Conservation (phyloP, 2,113 vertebrate genomes). For the Antennarius striatus region DNA sequence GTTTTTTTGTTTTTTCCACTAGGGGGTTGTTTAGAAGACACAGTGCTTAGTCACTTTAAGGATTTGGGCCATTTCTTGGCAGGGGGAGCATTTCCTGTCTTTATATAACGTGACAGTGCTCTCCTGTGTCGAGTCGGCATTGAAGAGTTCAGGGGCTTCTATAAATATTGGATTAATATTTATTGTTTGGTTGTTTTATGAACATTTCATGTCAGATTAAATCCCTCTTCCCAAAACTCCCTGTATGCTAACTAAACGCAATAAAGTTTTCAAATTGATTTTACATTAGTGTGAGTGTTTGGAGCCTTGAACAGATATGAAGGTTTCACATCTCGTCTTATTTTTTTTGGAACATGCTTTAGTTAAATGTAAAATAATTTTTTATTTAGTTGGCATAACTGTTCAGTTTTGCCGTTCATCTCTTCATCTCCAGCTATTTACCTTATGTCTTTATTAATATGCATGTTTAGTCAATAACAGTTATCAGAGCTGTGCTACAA, state of each 20-base stretch:
- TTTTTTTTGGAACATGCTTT: neutral
- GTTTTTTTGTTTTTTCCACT: conserved; percentile 1
- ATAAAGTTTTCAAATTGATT: conserved; percentile 65
- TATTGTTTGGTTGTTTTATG: conserved; percentile 66
- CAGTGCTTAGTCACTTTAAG: conserved; percentile 36
- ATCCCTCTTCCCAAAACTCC: conserved; percentile 46
- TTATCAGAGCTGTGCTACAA: no score
- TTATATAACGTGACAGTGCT: conserved; percentile 1
- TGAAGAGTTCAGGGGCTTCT: conserved; percentile 30
- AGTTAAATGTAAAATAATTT: neutral
- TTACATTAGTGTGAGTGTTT: conserved; percentile 10
- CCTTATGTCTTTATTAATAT: no score
- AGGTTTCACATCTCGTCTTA: neutral
- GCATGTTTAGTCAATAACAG: no score
- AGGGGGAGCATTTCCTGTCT: conserved; percentile 7
- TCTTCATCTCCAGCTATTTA: neutral
- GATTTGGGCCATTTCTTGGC: neutral
- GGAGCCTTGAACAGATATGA: neutral
- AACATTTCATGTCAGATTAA: conserved; percentile 54
- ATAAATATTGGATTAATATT: conserved; percentile 46
- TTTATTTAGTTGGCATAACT: neutral
- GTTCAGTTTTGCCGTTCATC: neutral
- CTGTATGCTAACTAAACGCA: conserved; percentile 71
- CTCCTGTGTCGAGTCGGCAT: neutral
- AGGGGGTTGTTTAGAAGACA: conserved; percentile 15